Base-by-base conservation (phyloP, 2,113 vertebrate species). In the Amphilophus citrinellus region DNA sequence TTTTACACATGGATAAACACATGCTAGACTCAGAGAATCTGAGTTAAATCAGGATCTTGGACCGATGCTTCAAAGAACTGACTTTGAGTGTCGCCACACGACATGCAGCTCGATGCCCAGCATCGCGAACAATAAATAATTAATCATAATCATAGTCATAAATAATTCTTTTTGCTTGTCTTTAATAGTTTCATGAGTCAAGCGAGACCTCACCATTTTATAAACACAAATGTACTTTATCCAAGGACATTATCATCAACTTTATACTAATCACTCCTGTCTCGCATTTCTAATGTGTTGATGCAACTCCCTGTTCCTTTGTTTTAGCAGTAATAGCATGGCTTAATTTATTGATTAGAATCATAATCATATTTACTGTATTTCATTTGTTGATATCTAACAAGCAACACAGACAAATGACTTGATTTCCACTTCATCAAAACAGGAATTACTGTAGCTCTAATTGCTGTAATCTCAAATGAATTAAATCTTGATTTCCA, bases 181-280 rank as follows among this genome's bases (percentile, higher is more conserved):
- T 62, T 50, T 66, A 77, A 50, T 37, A 57, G 24, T 24, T 58
- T 76, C 1, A 68, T 61, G 24, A 82, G 56, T 53, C 44, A n/a
- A 30, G 18, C 9, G 57, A 86, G 71, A 57, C 17, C 24, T 75
- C 44, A 5, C 22, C 4, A 2, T 79, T 71, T 76, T 58, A 39
- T 83, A 79, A 87, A 56, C 27, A 75, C 27, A 80, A 62, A 20
- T 15, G 63, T 47, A 76, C 84, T 84, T 75, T 37, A 73, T 84
- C 50, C 37, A n/a, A 11, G 59, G 56, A 78, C 61, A 44, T 2
- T 24, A 47, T 60, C 65, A 37, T 44, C 14, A 17, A 76, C 76
- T 85, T 65, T 83, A 80, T 84, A 76, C 66, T 75, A 90, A 86
- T 85, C 63, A 75, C 82, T 71, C 58, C 58, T 27, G 58, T 60